Evolutionary conservation across 2,888 invertebrate genomes (phyloP), one percentile per base, ranked within the genome.

Genomic region (Chrysotoxum bicinctum): DNA sequence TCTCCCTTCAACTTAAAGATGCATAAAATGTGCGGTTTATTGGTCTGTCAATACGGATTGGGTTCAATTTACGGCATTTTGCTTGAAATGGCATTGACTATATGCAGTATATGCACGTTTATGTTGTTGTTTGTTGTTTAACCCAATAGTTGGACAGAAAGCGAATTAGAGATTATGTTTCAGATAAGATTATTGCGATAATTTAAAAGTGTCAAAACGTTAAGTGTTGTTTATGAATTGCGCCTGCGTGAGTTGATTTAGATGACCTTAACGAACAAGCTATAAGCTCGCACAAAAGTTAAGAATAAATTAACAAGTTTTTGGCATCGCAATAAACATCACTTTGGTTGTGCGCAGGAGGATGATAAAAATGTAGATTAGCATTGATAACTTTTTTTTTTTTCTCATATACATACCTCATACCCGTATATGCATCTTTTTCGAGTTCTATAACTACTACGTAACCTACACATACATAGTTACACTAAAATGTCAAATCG

Each of bases 41-140:
- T 75, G 75, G 70, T 12, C 30, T 84, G 84, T 84, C 84, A 84
- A 80, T 79, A 79, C 60, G 72, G 80, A 80, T 84, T 84, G 80
- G 54, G 84, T 75, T 84, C 66, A 80, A 23, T 75, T 75, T 66
- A 58, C 48, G 64, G 37, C 60, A 48, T 66, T 72, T 40, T 1
- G 56, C 60, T 30, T 72, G 26, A 23, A 58, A 16, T 35, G 69
- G 48, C 69, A 56, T 54, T 77, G 72, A 40, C 64, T 58, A 6
- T 16, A 19, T 9, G 6, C 30, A 9, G 26, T 26, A 26, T 26
- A 26, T n/a, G 5, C 7, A 26, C 26, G 26, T 26, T 26, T 7
- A 26, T 7, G 26, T 26, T 32, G 16, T 3, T 52, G 54, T 30
- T 54, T 62, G 21, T 54, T 66, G 32, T 26, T 14, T 45, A 16